Percentiles rank a stretch among this genome's conserved stretches.
These are phyloP conservation scores for Pachycephala philippinensis DNA, from an alignment of 2,113 vertebrate genomes.

Conservation along the genomic window DNA sequence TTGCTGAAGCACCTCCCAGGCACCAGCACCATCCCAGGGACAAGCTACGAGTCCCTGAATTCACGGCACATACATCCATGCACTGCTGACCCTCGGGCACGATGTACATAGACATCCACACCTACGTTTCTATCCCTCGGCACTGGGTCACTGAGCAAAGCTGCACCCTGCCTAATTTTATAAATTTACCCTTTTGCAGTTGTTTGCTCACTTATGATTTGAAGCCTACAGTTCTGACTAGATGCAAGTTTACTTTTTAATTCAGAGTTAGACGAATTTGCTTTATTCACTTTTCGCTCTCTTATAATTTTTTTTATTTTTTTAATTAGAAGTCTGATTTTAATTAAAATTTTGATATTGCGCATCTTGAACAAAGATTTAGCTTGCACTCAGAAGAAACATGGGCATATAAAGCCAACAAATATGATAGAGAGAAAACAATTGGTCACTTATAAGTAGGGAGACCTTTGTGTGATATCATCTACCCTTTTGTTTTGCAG, in stretches of 20 bases:
- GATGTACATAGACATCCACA: neutral
- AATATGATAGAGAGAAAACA: neutral
- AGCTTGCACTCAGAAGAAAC: neutral
- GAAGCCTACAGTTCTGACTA: neutral
- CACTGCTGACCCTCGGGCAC: neutral
- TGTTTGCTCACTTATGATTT: neutral
- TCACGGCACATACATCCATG: neutral
- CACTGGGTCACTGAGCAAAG: neutral
- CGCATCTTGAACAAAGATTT: neutral
- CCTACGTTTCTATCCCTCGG: neutral
- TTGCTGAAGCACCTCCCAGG: neutral
- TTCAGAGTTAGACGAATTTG: neutral
- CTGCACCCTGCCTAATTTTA: neutral
- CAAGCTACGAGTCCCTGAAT: fast-evolving
- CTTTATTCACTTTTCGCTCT: neutral
- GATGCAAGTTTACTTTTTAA: neutral
- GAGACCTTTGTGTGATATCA: neutral
- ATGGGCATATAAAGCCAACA: neutral
- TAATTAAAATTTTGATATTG: neutral
- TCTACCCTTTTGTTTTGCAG: neutral
- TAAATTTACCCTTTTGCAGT: neutral
- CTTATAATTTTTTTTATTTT: neutral
- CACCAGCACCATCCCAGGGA: neutral
- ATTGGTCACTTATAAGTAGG: neutral
- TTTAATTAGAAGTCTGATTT: neutral